A percentile compares a stretch with the other conserved stretches of the same genome.
These are phyloP conservation scores for Sus scrofa DNA, from an alignment of 2,113 vertebrate species.

Conservation along the genomic window DNA sequence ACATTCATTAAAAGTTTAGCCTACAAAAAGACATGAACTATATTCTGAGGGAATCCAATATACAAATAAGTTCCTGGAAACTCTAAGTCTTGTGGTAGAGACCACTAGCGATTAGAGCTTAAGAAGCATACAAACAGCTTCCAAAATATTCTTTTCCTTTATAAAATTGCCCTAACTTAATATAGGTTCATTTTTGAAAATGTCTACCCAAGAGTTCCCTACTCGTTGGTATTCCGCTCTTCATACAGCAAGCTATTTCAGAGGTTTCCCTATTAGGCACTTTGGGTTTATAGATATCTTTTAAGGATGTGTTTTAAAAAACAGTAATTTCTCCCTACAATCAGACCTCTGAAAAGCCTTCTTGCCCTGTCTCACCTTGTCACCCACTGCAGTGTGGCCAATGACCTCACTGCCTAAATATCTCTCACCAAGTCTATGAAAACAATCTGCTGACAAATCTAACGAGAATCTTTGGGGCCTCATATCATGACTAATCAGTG, in stretches of 20 bases:
- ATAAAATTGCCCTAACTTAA: conserved; percentile 27
- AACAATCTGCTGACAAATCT: not conserved
- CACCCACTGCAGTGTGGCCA: not conserved
- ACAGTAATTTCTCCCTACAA: not conserved
- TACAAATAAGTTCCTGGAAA: conserved; percentile 55
- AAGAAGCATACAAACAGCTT: conserved; percentile 43
- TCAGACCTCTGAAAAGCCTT: not conserved
- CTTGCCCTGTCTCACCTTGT: not conserved
- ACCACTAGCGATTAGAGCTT: not conserved
- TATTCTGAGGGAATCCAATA: conserved; percentile 51
- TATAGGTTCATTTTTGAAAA: conserved; percentile 36
- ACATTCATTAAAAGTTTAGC: conserved; percentile 48
- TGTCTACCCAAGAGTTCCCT: conserved; percentile 10
- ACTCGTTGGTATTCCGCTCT: conserved; percentile 36
- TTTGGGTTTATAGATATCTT: conserved; percentile 50
- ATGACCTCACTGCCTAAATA: not conserved
- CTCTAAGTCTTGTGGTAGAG: not conserved
- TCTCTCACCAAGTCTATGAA: not conserved
- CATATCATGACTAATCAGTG: not conserved
- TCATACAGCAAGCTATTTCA: conserved; percentile 6
- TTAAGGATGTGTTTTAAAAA: conserved; percentile 41
- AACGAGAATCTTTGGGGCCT: not conserved
- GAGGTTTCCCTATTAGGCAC: conserved; percentile 45
- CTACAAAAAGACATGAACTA: conserved; percentile 38
- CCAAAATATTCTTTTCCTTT: conserved; percentile 44